Evolutionary conservation across 2,797 vertebrate genomes (phyloP).

Genomic region (Halcyon smyrnensis): DNA sequence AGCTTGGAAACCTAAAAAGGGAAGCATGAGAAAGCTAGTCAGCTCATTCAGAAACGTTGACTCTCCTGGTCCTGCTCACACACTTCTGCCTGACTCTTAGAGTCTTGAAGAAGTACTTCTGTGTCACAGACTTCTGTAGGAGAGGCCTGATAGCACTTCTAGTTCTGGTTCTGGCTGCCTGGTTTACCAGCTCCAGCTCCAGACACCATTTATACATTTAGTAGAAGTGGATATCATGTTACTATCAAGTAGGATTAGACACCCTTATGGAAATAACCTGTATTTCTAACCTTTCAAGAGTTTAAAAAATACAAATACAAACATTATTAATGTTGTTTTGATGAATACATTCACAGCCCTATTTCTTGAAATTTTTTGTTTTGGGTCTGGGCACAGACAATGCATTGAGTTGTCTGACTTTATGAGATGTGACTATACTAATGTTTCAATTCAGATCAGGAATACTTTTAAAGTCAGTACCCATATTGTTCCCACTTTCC

Average conservation of each 20-base stretch:
- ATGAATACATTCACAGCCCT: background rate
- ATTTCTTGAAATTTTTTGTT: background rate
- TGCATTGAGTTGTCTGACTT: background rate
- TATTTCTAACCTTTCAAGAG: background rate
- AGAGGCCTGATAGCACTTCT: background rate
- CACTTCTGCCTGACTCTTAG: background rate
- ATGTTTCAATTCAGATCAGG: background rate
- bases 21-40: background rate
- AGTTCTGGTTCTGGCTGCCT: background rate
- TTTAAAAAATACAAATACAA: background rate
- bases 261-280: background rate
- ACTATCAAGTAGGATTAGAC: background rate
- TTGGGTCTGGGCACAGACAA: background rate
- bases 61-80: background rate
- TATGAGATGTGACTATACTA: background rate
- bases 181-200: fast-evolving
- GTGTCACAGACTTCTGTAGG: fast-evolving
- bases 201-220: background rate
- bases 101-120: background rate
- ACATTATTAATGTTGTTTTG: background rate
- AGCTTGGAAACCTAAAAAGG: background rate
- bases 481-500: background rate
- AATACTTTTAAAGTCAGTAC: background rate
- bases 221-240: background rate
- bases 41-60: background rate